These are phyloP conservation scores for Actinostola sp. DNA, from an alignment of 92 coral and sea anemone genomes.

Conservation along the genomic window DNA sequence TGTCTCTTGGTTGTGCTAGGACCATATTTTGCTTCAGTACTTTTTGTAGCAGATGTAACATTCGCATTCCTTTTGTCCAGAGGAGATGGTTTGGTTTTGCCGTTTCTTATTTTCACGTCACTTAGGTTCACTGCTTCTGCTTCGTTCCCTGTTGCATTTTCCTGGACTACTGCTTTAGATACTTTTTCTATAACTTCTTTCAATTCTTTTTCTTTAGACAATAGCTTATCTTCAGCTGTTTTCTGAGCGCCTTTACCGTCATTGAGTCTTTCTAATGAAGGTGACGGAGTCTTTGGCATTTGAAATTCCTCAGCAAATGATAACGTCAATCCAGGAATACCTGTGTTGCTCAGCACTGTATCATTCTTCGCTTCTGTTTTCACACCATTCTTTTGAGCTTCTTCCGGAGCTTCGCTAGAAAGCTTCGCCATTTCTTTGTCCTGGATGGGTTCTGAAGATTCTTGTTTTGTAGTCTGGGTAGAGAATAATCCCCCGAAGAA, in stretches of 20 bases:
- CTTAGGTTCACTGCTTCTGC: neutral
- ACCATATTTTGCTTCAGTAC: no score
- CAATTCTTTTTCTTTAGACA: neutral
- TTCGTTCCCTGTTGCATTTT: neutral
- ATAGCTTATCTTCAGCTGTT: neutral
- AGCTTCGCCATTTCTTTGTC: conserved; percentile 16
- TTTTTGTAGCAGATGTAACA: no score
- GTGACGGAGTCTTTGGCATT: conserved; percentile 28
- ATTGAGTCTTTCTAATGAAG: conserved; percentile 1
- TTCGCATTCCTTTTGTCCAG: no score
- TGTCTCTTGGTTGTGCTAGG: no score
- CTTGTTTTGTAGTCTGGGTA: conserved; percentile 19
- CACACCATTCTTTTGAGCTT: neutral
- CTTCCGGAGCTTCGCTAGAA: neutral
- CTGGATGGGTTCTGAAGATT: neutral
- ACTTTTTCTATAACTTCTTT: neutral
- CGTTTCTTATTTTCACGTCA: no score
- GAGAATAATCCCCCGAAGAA: conserved; percentile 29
- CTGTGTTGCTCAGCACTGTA: conserved; percentile 8
- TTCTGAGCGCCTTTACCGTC: neutral
- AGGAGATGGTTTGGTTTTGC: no score
- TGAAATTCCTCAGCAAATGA: conserved; percentile 37
- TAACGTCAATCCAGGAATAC: conserved; percentile 21
- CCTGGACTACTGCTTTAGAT: neutral
- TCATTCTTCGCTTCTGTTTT: neutral